Evolutionary conservation across 2,797 vertebrate species (phyloP), one percentile per base, ranked within the genome.

Genomic region (Coregonus sp.): DNA sequence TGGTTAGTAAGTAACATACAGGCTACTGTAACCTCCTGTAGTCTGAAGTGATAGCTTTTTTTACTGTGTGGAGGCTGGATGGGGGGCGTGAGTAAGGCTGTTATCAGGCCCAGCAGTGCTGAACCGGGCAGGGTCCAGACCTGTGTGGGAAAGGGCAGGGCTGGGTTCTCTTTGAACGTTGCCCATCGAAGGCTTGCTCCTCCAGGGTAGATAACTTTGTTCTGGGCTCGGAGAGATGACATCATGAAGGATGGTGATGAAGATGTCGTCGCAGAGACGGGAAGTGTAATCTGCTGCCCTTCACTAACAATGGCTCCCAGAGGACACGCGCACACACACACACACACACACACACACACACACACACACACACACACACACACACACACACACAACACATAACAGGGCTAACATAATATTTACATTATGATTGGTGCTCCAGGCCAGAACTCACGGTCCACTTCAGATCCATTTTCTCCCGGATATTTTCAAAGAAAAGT

Each of bases 161-260:
- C 78, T 72, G 81, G 82, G 76, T 12, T 78, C 83, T 40, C 37
- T 40, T 40, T 40, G 37, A 40, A 40, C 1, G 37, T 40, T 40
- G 6, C 37, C 77, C 25, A 65, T 77, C 6, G 73, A 85, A 73
- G 79, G 29, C 77, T n/a, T 75, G 72, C 84, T 91, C 89, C 90
- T 89, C 84, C 83, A 82, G 84, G 63, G 61, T 78, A 91, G 92
- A 93, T 94, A 93, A 87, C 89, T 92, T 91, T 93, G 89, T 93
- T 92, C 86, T 91, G 79, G 83, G 78, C 82, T 25, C 25, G 25
- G 25, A 25, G 25, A 25, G 25, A 25, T 93, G 92, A 94, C 92
- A 91, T 94, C 92, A 93, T 92, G 89, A 91, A 81, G 86, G 87
- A 90, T 89, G 81, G 83, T 72, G 70, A 92, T 84, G 88, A 82